phyloP scores from a whole-genome alignment of 2,888 invertebrate species.

The Leptinotarsa juncta region DNA sequence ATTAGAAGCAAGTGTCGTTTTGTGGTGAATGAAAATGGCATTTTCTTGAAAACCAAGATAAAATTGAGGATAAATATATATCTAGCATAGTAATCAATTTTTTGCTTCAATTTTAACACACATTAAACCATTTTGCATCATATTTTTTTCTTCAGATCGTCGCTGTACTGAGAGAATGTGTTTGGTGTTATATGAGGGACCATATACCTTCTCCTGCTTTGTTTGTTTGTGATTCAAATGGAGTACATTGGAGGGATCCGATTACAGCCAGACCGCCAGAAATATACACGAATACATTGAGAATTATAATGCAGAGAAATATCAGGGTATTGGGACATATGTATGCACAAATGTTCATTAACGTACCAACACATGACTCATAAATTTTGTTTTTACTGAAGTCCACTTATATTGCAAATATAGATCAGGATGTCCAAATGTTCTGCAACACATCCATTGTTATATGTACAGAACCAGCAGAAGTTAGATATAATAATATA shows the following conservation, averaged over 20 bases:
- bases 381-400: neutral
- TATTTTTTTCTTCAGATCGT: slow-evolving; percentile 72
- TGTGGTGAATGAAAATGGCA: too few species aligned
- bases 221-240: slow-evolving; percentile 77
- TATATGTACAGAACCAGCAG: neutral
- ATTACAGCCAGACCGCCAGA: slow-evolving; percentile 77
- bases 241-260: slow-evolving; percentile 83
- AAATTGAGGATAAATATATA: too few species aligned
- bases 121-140: slow-evolving; percentile 19
- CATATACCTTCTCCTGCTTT: slow-evolving; percentile 88
- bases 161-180: slow-evolving; percentile 82
- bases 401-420: too few species aligned
- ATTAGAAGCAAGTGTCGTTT: too few species aligned
- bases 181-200: slow-evolving; percentile 92
- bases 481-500: neutral
- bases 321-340: slow-evolving; percentile 80
- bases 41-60: too few species aligned
- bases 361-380: slow-evolving; percentile 58
- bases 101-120: slow-evolving; percentile 6
- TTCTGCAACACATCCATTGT: neutral
- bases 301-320: slow-evolving; percentile 83
- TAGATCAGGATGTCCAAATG: neutral
- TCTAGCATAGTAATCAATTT: neutral
- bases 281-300: slow-evolving; percentile 82
- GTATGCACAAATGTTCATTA: slow-evolving; percentile 80